Evolutionary conservation across 2,797 vertebrate species (phyloP).

Genomic region (Xerus rutilus): DNA sequence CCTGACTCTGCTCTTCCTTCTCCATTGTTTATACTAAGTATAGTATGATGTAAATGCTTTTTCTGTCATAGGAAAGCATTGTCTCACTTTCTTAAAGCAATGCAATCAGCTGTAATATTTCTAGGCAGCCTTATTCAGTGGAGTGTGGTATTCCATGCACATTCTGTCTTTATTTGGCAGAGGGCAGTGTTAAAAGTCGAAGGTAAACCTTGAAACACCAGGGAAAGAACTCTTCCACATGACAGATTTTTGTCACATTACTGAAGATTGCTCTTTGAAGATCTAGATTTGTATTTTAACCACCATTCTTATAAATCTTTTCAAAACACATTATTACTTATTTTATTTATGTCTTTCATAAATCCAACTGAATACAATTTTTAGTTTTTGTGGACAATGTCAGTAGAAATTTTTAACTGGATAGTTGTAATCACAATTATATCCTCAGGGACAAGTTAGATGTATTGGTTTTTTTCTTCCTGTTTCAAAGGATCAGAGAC

Average conservation of each 20-base stretch:
- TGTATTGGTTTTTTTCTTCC: neutral
- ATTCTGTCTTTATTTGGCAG: neutral
- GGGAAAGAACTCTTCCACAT: neutral
- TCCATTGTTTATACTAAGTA: neutral
- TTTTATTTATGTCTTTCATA: constrained; percentile 18
- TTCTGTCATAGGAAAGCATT: neutral
- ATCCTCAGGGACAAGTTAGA: neutral
- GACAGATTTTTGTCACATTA: neutral
- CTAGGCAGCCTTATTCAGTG: neutral
- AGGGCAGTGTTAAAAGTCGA: neutral
- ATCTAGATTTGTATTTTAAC: constrained; percentile 15
- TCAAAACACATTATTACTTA: neutral
- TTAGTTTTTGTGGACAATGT: neutral
- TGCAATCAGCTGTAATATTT: neutral
- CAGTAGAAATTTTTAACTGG: neutral
- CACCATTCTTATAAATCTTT: neutral
- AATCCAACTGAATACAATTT: neutral
- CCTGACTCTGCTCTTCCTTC: neutral
- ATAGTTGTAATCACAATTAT: neutral
- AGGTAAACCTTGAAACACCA: neutral
- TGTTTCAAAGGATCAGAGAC: neutral
- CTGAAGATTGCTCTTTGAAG: neutral
- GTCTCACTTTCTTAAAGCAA: neutral
- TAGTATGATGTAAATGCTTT: neutral
- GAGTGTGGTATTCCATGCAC: neutral